phyloP scores from a whole-genome alignment of 2,113 vertebrate genomes.

The Gasterosteus nipponicus region DNA sequence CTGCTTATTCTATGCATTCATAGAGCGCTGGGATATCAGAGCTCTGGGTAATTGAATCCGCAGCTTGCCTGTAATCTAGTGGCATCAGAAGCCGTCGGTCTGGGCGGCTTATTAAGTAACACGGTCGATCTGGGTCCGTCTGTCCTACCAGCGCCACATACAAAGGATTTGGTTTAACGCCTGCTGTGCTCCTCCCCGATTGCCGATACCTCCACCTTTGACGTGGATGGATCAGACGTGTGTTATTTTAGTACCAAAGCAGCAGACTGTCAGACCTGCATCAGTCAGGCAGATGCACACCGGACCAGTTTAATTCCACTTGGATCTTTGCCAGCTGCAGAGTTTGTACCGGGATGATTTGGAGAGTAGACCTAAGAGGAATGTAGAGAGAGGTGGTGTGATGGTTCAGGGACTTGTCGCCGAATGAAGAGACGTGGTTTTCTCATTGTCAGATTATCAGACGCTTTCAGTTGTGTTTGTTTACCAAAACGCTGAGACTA shows the following conservation, averaged over 20 bases:
- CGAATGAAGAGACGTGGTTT: conserved; percentile 43
- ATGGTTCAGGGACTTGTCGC: conserved; percentile 11
- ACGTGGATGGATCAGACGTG: conserved; percentile 5
- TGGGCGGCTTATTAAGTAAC: conserved; percentile 16
- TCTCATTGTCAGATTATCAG: conserved; percentile 23
- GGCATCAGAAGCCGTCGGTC: conserved; percentile 20
- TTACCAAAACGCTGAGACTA: conserved; percentile 33
- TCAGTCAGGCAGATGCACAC: conserved; percentile 18
- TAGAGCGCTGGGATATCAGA: conserved; percentile 40
- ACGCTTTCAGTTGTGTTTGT: conserved; percentile 23
- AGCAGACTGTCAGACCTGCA: conserved; percentile 52
- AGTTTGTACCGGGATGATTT: conserved; percentile 24
- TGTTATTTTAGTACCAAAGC: conserved; percentile 71
- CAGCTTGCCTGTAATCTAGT: conserved; percentile 60
- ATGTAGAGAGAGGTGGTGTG: not conserved
- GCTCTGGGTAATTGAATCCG: conserved; percentile 29
- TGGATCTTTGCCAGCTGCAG: conserved; percentile 3
- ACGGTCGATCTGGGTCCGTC: not conserved
- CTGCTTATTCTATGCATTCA: conserved; percentile 63
- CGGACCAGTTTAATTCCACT: conserved; percentile 40
- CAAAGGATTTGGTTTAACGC: conserved; percentile 12
- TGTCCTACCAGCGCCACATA: conserved; percentile 14
- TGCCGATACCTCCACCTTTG: conserved; percentile 10
- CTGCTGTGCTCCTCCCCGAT: not conserved
- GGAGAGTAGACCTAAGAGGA: conserved; percentile 8